Evolutionary conservation across 2,888 invertebrate genomes (phyloP).

Genomic region (Melanophora roralis): DNA sequence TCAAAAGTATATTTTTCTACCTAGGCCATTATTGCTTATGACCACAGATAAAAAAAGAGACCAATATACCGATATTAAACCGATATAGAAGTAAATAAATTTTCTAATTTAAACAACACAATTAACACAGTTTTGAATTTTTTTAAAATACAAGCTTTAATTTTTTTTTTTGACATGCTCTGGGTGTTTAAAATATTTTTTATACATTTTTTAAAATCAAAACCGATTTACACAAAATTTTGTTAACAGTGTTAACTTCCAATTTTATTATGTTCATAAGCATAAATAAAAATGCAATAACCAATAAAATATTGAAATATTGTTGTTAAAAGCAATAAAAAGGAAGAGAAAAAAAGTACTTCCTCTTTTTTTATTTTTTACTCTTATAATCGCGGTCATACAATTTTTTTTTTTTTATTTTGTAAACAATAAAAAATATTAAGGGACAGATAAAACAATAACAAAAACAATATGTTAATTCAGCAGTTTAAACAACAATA

Average conservation of each 20-base stretch:
- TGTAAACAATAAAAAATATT: constrained; percentile 39
- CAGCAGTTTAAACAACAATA: background rate
- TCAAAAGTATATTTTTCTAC: too few species aligned
- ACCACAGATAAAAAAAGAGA: too few species aligned
- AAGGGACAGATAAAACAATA: constrained; percentile 21
- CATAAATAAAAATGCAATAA: constrained; percentile 14
- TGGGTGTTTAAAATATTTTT: too few species aligned
- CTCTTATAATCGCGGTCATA: background rate
- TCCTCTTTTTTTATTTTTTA: background rate
- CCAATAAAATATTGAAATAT: constrained; percentile 17
- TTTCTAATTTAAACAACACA: too few species aligned
- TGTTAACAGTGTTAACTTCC: background rate
- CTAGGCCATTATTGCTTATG: too few species aligned
- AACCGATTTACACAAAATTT: too few species aligned
- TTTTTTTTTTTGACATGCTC: too few species aligned
- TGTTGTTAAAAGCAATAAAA: constrained; percentile 25
- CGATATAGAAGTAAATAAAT: too few species aligned
- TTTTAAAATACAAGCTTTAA: too few species aligned
- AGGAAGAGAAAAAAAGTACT: background rate
- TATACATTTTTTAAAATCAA: too few species aligned
- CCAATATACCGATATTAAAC: too few species aligned
- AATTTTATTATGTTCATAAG: constrained; percentile 1
- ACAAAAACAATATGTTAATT: background rate
- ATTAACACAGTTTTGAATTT: too few species aligned
- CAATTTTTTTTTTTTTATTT: constrained; percentile 39